Conservation (phyloP, 2,888 invertebrate genomes). For the Tipula helvola region DNA sequence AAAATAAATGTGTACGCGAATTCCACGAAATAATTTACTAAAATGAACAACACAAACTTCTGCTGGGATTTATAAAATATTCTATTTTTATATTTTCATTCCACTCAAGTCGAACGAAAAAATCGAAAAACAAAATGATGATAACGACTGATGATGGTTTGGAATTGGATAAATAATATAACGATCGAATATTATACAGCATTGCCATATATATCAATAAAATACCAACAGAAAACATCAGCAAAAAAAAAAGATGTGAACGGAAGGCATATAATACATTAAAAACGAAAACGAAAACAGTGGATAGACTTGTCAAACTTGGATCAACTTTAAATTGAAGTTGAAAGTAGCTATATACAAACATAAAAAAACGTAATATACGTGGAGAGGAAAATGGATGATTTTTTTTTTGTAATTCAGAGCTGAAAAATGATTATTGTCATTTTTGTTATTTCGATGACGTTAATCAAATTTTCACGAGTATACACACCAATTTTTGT, state of each 20-base stretch:
- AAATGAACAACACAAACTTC: neutral
- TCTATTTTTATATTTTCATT: neutral
- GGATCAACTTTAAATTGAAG: slow-evolving; percentile 13
- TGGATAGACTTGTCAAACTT: slow-evolving; percentile 13
- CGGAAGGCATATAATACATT: slow-evolving; percentile 4
- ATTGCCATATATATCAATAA: neutral
- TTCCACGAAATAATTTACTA: neutral
- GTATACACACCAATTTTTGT: neutral
- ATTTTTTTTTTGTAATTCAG: neutral
- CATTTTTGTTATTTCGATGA: neutral
- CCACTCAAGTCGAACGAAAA: neutral
- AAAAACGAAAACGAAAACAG: slow-evolving; percentile 8
- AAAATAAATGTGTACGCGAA: neutral
- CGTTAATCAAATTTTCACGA: neutral
- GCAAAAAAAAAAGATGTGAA: neutral
- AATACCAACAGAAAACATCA: neutral
- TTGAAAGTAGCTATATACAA: neutral
- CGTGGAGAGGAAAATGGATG: neutral
- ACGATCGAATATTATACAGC: neutral
- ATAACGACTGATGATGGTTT: neutral
- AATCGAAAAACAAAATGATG: neutral
- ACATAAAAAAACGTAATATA: neutral
- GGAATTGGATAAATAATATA: neutral
- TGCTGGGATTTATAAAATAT: neutral
- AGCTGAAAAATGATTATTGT: neutral